Evolutionary conservation across 2,888 invertebrate species (phyloP).

Genomic region (Falcaria lacertinaria): DNA sequence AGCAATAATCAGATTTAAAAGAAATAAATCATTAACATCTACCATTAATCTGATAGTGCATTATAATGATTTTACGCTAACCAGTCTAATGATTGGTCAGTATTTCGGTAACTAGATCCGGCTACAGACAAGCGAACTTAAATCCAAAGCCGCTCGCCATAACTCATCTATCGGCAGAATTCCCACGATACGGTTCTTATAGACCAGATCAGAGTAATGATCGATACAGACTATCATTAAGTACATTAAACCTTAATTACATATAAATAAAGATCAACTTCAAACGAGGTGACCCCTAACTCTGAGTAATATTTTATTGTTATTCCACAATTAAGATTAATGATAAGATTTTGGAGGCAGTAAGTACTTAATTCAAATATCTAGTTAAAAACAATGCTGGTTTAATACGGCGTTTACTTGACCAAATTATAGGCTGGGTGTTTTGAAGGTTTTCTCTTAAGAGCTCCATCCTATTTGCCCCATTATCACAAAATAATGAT

Average conservation of each 20-base stretch:
- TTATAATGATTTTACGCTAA: not conserved
- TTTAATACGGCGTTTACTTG: conserved; percentile 59
- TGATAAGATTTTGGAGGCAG: conserved; percentile 73
- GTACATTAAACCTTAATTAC: conserved; percentile 47
- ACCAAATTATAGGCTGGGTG: conserved; percentile 63
- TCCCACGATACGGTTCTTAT: conserved; percentile 78
- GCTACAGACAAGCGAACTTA: conserved; percentile 17
- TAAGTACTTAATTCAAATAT: conserved; percentile 78
- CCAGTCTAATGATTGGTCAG: not conserved
- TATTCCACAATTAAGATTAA: conserved; percentile 79
- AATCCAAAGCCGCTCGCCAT: conserved; percentile 40
- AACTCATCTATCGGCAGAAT: conserved; percentile 64
- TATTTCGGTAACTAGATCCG: conserved; percentile 17
- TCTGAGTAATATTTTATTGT: conserved; percentile 74
- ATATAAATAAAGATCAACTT: conserved; percentile 42
- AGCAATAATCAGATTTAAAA: conserved; percentile 2
- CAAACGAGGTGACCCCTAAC: conserved; percentile 33
- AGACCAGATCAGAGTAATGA: conserved; percentile 59
- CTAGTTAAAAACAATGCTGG: conserved; percentile 62
- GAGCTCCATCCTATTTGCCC: no score
- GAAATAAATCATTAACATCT: conserved; percentile 5
- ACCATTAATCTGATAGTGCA: conserved; percentile 2
- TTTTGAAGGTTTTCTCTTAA: conserved; percentile 1
- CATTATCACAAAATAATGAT: no score
- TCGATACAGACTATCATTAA: conserved; percentile 64